These are phyloP conservation scores for Cossypha caffra DNA, from an alignment of 2,797 vertebrate species.

Conservation along the genomic window DNA sequence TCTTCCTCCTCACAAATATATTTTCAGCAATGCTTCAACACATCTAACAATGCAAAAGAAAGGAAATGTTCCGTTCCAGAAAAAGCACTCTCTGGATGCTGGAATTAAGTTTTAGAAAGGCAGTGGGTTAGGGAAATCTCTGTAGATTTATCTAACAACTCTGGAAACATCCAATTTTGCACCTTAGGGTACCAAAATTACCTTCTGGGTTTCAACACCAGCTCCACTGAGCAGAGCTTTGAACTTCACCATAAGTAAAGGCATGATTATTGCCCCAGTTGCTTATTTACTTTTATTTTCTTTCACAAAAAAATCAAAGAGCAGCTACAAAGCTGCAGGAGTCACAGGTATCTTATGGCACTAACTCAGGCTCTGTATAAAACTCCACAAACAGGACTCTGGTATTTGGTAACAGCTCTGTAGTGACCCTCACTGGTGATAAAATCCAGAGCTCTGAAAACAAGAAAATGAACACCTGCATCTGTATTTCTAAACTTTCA, in stretches of 20 bases:
- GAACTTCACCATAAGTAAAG: not conserved
- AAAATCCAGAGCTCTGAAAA: conserved; percentile 76
- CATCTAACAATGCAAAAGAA: not conserved
- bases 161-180: not conserved
- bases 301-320: conserved; percentile 1
- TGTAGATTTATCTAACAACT: not conserved
- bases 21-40: not conserved
- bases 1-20: not conserved
- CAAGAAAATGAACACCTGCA: conserved; percentile 69
- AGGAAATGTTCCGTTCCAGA: not conserved
- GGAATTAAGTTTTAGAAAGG: not conserved
- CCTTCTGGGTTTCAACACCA: not conserved
- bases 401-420: conserved; percentile 70
- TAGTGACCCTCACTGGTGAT: conserved; percentile 80
- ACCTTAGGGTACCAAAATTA: not conserved
- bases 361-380: conserved; percentile 39
- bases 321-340: not conserved
- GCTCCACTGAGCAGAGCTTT: not conserved
- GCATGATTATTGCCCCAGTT: not conserved
- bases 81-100: not conserved
- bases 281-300: not conserved
- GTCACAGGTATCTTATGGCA: not conserved
- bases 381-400: conserved; percentile 40
- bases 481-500: conserved; percentile 69
- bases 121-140: not conserved